A percentile compares a stretch with the other conserved stretches of the same genome.
Conservation (phyloP, 2,797 vertebrate genomes). For the Limosa lapponica region DNA sequence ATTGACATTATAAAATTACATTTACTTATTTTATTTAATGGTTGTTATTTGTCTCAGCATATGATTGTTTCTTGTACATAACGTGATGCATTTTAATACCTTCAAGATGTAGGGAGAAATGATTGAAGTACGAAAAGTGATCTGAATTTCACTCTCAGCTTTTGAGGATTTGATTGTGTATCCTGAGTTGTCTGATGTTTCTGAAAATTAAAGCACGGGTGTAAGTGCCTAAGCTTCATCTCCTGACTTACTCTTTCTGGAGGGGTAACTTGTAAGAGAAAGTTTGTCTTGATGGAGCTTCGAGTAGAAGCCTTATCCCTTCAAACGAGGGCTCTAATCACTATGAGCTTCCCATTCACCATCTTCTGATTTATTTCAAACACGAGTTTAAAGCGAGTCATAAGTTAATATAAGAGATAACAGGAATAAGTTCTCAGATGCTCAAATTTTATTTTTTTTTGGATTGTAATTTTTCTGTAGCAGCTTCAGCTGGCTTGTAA, state of each 20-base stretch:
- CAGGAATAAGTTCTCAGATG: neutral
- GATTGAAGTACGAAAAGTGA: neutral
- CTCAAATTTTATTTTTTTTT: neutral
- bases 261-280: neutral
- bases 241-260: neutral
- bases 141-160: neutral
- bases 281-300: neutral
- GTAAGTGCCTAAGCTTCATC: neutral
- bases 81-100: neutral
- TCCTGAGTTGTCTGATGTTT: neutral
- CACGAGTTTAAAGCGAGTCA: neutral
- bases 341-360: neutral
- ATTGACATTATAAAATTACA: fast-evolving
- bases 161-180: neutral
- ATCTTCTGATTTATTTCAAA: neutral
- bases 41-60: neutral
- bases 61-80: neutral
- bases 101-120: neutral
- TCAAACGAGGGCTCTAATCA: neutral
- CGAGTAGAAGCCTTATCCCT: neutral
- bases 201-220: neutral
- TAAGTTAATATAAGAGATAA: neutral
- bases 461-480: neutral
- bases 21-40: neutral
- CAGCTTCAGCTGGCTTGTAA: neutral